Evolutionary conservation across 2,113 vertebrate species (phyloP).

Genomic region (Hystrix cristata): DNA sequence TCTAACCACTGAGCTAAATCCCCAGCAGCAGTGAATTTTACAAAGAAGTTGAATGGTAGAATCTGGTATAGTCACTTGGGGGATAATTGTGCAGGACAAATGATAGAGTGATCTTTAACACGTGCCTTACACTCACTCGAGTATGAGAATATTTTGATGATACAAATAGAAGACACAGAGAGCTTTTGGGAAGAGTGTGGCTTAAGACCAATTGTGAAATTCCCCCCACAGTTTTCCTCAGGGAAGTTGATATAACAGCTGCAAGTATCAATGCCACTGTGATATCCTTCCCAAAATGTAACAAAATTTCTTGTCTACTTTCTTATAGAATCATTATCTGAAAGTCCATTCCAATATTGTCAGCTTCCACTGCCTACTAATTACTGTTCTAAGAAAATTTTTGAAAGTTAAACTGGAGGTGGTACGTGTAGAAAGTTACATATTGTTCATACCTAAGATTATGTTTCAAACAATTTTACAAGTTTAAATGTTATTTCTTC

Average conservation of each 20-base stretch:
- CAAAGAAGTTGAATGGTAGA: neutral
- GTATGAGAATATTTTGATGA: neutral
- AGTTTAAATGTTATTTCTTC: conserved; percentile 8
- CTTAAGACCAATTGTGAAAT: neutral
- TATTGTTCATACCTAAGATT: neutral
- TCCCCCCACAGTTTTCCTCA: neutral
- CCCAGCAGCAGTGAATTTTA: neutral
- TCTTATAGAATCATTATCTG: neutral
- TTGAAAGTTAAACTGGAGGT: neutral
- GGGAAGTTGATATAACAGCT: neutral
- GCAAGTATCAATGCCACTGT: neutral
- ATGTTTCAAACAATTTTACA: neutral
- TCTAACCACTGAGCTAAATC: no score
- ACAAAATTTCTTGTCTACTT: neutral
- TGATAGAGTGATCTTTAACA: neutral
- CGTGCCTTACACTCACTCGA: neutral
- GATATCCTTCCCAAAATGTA: neutral
- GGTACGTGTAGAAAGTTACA: neutral
- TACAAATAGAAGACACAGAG: neutral
- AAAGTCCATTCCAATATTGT: neutral
- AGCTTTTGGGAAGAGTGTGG: neutral
- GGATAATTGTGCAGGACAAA: neutral
- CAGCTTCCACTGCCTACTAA: neutral
- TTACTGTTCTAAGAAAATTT: neutral
- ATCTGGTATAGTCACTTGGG: neutral